Percentiles rank a stretch among this genome's conserved stretches.
These are phyloP conservation scores for Apostichopus leukothele DNA, from an alignment of 53 echinoderm and acorn worm genomes.

Conservation along the genomic window DNA sequence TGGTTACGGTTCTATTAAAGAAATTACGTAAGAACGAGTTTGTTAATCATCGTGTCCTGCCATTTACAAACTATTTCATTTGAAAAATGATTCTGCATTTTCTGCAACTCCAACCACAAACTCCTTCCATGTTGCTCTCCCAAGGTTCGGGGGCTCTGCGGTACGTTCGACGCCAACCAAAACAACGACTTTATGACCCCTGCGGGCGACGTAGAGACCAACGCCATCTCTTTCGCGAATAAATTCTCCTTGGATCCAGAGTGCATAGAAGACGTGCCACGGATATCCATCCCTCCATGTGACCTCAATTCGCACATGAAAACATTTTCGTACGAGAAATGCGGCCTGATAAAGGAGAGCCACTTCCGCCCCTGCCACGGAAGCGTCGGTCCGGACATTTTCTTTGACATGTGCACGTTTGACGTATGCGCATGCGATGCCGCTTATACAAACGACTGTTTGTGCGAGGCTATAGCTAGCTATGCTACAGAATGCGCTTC, in stretches of 20 bases:
- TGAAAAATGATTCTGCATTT: background rate
- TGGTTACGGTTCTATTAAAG: too few relatives aligned
- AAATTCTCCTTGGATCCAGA: slow-evolving; percentile 68
- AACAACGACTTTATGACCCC: slow-evolving; percentile 92
- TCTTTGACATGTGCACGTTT: slow-evolving; percentile 79
- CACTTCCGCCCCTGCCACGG: slow-evolving; percentile 82
- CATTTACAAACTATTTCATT: too few relatives aligned
- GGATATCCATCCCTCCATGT: slow-evolving; percentile 62
- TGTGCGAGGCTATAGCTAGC: slow-evolving; percentile 76
- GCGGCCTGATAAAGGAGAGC: slow-evolving; percentile 65
- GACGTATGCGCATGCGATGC: slow-evolving; percentile 87
- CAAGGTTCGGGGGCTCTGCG: slow-evolving; percentile 85
- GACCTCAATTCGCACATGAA: slow-evolving; percentile 80
- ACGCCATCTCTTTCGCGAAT: slow-evolving; percentile 67
- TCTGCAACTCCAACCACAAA: too few relatives aligned
- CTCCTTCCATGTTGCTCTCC: background rate
- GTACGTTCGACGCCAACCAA: slow-evolving; percentile 87
- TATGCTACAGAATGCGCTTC: slow-evolving; percentile 86
- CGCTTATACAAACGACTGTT: slow-evolving; percentile 57
- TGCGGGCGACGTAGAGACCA: slow-evolving; percentile 83
- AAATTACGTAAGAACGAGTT: too few relatives aligned
- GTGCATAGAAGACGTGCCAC: slow-evolving; percentile 60
- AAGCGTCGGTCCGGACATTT: slow-evolving; percentile 67
- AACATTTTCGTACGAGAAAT: slow-evolving; percentile 72
- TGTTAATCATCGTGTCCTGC: too few relatives aligned